Conservation (phyloP, 1,140 invertebrate genomes). For the Drosophila chauvacae region DNA sequence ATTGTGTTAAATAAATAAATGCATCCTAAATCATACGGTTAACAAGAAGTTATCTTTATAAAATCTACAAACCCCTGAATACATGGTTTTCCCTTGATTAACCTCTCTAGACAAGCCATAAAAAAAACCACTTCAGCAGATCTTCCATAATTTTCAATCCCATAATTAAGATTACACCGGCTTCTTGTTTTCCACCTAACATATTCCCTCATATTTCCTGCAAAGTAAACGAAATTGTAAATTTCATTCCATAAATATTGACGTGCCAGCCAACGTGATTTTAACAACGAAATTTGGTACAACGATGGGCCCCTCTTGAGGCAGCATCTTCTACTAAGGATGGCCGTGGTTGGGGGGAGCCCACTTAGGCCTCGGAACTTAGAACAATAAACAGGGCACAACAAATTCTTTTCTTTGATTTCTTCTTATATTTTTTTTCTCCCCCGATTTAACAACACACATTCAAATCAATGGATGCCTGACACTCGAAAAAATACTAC, state of each 20-base stretch:
- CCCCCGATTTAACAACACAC: constrained; percentile 46
- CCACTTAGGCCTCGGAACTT: constrained; percentile 43
- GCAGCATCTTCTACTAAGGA: constrained; percentile 17
- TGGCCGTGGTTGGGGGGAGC: not conserved
- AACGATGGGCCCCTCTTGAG: constrained; percentile 11
- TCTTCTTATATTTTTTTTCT: constrained; percentile 5
- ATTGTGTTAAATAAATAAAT: not conserved
- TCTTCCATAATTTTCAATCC: not conserved
- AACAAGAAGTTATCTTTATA: not conserved
- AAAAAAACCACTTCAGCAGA: not conserved
- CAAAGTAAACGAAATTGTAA: constrained; percentile 4
- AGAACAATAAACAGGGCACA: constrained; percentile 79
- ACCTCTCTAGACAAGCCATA: not conserved
- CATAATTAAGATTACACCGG: not conserved
- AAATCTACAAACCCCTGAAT: too few relatives aligned
- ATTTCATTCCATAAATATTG: constrained; percentile 33
- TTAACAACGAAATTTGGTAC: constrained; percentile 24
- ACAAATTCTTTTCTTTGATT: constrained; percentile 40
- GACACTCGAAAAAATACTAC: constrained; percentile 26
- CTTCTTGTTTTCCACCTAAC: not conserved
- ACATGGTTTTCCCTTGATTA: too few relatives aligned
- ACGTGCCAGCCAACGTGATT: constrained; percentile 20
- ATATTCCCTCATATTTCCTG: not conserved
- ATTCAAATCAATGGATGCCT: constrained; percentile 66
- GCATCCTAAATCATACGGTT: fast-evolving